Evolutionary conservation across 2,888 invertebrate genomes (phyloP), one percentile per base, ranked within the genome.

Genomic region (Sphinx pinastri): DNA sequence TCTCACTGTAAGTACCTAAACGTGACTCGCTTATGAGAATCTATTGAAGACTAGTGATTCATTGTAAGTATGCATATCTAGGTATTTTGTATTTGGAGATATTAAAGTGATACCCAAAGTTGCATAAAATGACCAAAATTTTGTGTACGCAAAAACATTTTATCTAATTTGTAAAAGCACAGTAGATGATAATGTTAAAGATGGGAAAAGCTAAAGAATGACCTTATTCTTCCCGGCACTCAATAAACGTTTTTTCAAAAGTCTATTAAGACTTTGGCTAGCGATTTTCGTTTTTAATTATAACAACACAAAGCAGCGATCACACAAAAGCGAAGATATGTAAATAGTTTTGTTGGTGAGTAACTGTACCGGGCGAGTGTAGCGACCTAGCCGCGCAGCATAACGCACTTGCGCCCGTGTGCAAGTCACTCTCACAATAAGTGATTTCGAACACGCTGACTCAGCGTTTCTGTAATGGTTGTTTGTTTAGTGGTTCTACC

Each of bases 401-500:
- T 89, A 90, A 87, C 84, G 86, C 90, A 91, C 92, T 88, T 77
- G 82, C 81, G 78, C 81, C 75, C 80, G 81, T 85, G 80, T 91
- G 93, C 93, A 93, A 94, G 93, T 94, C 93, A 94, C 85, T 88
- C 87, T 83, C 83, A 89, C 92, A 92, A 93, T 93, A 94, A 93
- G 93, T 93, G 93, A 94, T 93, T 94, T 93, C 91, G 82, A 92
- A 92, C 91, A 90, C 87, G 85, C 82, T 94, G 93, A 94, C 91
- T 83, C 81, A 83, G 92, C 93, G 79, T 79, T 93, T 92, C 93
- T 93, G 86, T 91, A 92, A 93, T 93, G 84, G 90, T 88, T 93
- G 93, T 94, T 94, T 94, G 93, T 93, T 94, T 94, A 93, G 92
- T 88, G 90, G 91, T 86, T 93, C 93, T 93, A 92, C 93, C 93